These are phyloP conservation scores for Ianthella basta DNA, from an alignment of 37 sponge, comb jelly and placozoan species.

Conservation along the genomic window DNA sequence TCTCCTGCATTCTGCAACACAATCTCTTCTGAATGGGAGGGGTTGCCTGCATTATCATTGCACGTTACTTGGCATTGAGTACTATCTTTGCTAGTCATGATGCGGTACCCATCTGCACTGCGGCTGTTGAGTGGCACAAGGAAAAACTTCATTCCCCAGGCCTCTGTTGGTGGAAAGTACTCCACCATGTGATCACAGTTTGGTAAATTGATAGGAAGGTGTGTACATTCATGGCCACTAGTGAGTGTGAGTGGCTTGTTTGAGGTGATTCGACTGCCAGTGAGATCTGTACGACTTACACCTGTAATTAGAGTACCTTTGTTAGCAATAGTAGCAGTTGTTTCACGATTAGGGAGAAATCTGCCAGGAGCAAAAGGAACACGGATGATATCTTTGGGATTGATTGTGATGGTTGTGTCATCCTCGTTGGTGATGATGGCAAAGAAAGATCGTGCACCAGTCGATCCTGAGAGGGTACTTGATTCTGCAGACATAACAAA, in stretches of 20 bases:
- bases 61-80: background rate
- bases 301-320: too few species aligned
- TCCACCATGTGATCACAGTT: slow-evolving; percentile 44
- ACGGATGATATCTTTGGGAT: too few species aligned
- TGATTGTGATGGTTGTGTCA: slow-evolving; percentile 19
- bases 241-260: slow-evolving; percentile 44
- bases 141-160: slow-evolving; percentile 7
- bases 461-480: background rate
- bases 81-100: slow-evolving; percentile 13
- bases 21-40: background rate
- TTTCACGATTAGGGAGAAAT: too few species aligned
- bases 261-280: slow-evolving; percentile 29
- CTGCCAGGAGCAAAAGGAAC: too few species aligned
- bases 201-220: slow-evolving; percentile 30
- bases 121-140: background rate
- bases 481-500: slow-evolving; percentile 11
- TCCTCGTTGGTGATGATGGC: slow-evolving; percentile 36
- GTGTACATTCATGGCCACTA: slow-evolving; percentile 56
- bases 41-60: background rate
- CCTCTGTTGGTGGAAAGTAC: slow-evolving; percentile 31
- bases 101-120: background rate
- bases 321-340: too few species aligned
- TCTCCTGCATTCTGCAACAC: background rate
- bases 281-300: background rate
- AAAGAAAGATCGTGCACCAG: slow-evolving; percentile 8